Evolutionary conservation across 2,888 invertebrate genomes (phyloP), one percentile per base, ranked within the genome.

Genomic region (Aethes cnicana): DNA sequence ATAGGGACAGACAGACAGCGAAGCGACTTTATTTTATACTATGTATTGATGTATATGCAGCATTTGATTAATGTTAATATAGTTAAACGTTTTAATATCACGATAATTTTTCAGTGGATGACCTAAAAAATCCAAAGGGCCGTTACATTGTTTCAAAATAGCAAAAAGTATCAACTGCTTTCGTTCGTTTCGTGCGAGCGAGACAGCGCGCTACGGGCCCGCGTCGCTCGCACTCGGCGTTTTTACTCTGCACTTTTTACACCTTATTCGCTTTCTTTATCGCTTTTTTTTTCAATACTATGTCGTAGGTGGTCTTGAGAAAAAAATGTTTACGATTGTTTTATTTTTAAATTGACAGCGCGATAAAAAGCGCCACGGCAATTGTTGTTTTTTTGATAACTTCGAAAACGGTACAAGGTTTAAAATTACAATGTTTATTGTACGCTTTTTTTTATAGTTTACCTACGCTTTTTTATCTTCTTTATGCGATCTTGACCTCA

Each of bases 221-320:
- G 73, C 69, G 48, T 65, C 63, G 59, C 69, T 70, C 72, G 64
- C 68, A 56, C 60, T 56, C 72, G 57, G 69, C 70, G 83, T 84
- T 77, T 83, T 82, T 72, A 72, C 59, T 68, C 68, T 63, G 69
- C 75, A 80, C 83, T 81, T 84, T 84, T 80, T 78, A 72, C 62
- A 63, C 74, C 68, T 68, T 74, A 76, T 76, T 72, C 64, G 60
- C 72, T 80, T 78, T 77, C 77, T 80, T 71, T 66, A 69, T 68
- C 67, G 71, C 74, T 74, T 68, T 64, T 78, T 73, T 74, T 65
- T n/a, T n/a, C 64, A 56, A 42, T 59, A 61, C 53, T 58, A 54
- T 56, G 37, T 62, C 66, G 71, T 71, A 55, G 82, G 83, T 83
- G 84, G 83, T 83, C 81, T 64, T 58, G 12, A 26, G 23, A 39